Evolutionary conservation across 2,113 vertebrate species (phyloP), one percentile per base, ranked within the genome.

Genomic region (Triplophysa tibetana): DNA sequence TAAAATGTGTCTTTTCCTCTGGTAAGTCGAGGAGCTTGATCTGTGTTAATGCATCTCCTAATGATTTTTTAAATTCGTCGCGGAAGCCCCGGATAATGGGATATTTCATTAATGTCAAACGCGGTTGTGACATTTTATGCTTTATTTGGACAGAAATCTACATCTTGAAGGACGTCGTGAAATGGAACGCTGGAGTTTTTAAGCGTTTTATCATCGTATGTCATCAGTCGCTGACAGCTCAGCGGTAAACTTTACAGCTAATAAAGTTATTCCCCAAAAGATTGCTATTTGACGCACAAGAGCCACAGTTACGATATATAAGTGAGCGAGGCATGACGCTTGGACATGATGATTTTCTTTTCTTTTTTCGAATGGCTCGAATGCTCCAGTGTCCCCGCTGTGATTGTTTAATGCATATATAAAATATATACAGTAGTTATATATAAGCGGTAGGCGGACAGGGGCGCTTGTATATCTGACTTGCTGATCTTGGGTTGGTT

Each of bases 401-500:
- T 17, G 56, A 41, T n/a, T 58, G 13, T 73, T 14, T 60, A 73
- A 38, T 38, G 50, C 26, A 72, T 38, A 14, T 1, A 58, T 38
- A 19, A 19, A 54, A 54, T 19, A 19, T 54, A 29, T 19, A 52
- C 56, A 12, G 58, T 43, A 43, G 33, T 3, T 23, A 23, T 23
- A 73, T 23, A 23, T 58, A 60, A 60, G 54, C 56, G 45, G 56
- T 52, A 62, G 45, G 54, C 33, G 43, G 56, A 26, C 78, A 82
- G 70, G 75, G 61, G 70, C 50, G 70, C 77, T 87, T 86, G 87
- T 88, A 83, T 81, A 80, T 85, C 83, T 79, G 41, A 84, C 79
- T 87, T 85, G 58, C 81, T 87, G 90, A 91, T 93, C 90, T 87
- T 74, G 83, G 90, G 85, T 83, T 66, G 84, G 67, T 88, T 90